Evolutionary conservation across 2,797 vertebrate species (phyloP).

Genomic region (Cyclura pinguis): DNA sequence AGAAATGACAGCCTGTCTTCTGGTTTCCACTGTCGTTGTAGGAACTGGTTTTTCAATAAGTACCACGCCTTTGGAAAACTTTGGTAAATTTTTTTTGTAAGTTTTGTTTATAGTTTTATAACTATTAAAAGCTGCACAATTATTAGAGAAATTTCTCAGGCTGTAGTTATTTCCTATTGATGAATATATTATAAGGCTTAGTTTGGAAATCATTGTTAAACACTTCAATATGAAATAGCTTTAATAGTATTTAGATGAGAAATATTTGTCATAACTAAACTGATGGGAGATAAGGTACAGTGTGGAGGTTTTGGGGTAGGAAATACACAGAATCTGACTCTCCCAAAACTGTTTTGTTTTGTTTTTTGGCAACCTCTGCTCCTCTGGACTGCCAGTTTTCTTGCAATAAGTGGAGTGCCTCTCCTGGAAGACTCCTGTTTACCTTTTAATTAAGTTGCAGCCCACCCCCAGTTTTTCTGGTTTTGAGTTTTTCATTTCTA

Average conservation of each 20-base stretch:
- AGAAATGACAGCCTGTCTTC: conserved; percentile 78
- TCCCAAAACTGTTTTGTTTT: neutral
- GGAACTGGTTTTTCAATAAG: conserved; percentile 80
- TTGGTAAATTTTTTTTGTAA: conserved; percentile 87
- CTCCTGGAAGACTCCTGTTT: too few relatives aligned
- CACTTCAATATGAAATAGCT: conserved; percentile 2
- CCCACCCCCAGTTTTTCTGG: too few relatives aligned
- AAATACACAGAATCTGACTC: too few relatives aligned
- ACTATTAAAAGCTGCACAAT: neutral
- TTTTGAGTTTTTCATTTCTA: too few relatives aligned
- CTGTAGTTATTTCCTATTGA: neutral
- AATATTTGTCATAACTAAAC: neutral
- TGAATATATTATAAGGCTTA: neutral
- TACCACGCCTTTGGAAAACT: conserved; percentile 82
- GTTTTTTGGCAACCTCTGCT: neutral
- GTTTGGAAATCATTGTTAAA: neutral
- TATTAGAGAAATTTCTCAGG: neutral
- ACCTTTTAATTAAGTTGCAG: too few relatives aligned
- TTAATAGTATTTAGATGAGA: neutral
- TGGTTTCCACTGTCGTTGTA: conserved; percentile 76
- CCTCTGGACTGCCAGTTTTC: too few relatives aligned
- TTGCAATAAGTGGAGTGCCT: too few relatives aligned
- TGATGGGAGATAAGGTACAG: neutral
- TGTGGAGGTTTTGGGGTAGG: neutral
- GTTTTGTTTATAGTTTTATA: conserved; percentile 74